Evolutionary conservation across 1,140 invertebrate genomes (phyloP).

Genomic region (Triops cancriformis): DNA sequence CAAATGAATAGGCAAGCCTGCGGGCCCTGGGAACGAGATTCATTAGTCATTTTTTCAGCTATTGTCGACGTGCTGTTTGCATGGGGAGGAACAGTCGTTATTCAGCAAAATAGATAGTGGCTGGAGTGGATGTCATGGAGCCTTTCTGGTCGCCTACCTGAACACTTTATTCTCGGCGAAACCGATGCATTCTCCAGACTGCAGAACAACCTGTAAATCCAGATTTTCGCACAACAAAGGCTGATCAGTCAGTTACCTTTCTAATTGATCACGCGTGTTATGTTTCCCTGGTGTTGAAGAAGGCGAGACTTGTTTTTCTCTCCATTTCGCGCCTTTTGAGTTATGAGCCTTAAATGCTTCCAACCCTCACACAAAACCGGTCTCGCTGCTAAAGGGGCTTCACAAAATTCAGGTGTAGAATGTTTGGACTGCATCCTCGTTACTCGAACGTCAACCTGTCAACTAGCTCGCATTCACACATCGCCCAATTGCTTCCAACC

Average conservation of each 20-base stretch:
- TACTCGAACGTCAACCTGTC: background rate
- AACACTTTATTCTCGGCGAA: too few relatives aligned
- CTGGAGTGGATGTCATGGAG: background rate
- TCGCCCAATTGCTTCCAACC: background rate
- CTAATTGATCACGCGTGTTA: background rate
- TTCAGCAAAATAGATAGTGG: background rate
- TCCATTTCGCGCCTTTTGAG: constrained; percentile 6
- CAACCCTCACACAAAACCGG: background rate
- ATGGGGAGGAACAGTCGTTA: background rate
- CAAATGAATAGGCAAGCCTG: background rate
- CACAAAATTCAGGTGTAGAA: background rate
- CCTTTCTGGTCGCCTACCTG: background rate
- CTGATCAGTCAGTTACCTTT: background rate
- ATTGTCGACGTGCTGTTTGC: background rate
- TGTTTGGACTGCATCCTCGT: constrained; percentile 3
- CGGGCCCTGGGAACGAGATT: background rate
- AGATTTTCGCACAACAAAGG: background rate
- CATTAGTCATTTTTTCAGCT: background rate
- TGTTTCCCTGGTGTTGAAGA: background rate
- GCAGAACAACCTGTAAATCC: too few relatives aligned
- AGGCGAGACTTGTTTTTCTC: background rate
- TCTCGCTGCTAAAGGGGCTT: background rate
- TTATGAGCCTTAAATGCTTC: background rate
- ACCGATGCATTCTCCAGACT: too few relatives aligned
- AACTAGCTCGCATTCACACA: background rate